A percentile compares a stretch with the other conserved stretches of the same genome.
These are phyloP conservation scores for Mus minutoides DNA, from an alignment of 2,797 vertebrate species.

Conservation along the genomic window DNA sequence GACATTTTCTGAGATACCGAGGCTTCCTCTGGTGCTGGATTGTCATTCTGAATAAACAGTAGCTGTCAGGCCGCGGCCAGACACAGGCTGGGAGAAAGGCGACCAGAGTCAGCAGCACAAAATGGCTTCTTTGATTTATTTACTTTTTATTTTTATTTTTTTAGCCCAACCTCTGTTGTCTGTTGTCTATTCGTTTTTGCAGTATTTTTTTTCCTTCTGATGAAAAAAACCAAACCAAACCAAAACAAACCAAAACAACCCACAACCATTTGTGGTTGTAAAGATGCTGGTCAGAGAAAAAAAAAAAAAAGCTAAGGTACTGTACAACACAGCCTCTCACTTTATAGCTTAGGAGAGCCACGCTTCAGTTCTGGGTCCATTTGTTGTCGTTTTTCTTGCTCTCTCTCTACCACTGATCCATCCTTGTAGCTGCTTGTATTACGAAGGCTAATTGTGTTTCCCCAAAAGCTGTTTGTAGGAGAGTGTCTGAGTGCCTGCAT, in stretches of 20 bases:
- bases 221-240: not conserved
- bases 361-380: not conserved
- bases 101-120: not conserved
- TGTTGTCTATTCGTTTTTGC: not conserved
- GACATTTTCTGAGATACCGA: slow-evolving; percentile 33
- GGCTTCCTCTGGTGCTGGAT: not conserved
- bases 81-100: not conserved
- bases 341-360: not conserved
- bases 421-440: not conserved
- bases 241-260: not conserved
- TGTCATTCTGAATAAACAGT: slow-evolving; percentile 42
- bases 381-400: not conserved
- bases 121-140: not conserved
- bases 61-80: not conserved
- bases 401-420: not conserved
- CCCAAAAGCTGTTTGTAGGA: not conserved
- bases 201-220: slow-evolving; percentile 12
- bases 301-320: not conserved
- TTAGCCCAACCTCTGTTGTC: not conserved
- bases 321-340: not conserved
- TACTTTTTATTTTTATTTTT: not conserved
- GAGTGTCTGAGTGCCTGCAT: not conserved
- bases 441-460: not conserved
- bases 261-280: not conserved
- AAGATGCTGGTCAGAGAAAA: not conserved